These are phyloP conservation scores for Scaptodrosophila latifasciaeformis DNA, from an alignment of 2,888 invertebrate genomes.

Conservation along the genomic window DNA sequence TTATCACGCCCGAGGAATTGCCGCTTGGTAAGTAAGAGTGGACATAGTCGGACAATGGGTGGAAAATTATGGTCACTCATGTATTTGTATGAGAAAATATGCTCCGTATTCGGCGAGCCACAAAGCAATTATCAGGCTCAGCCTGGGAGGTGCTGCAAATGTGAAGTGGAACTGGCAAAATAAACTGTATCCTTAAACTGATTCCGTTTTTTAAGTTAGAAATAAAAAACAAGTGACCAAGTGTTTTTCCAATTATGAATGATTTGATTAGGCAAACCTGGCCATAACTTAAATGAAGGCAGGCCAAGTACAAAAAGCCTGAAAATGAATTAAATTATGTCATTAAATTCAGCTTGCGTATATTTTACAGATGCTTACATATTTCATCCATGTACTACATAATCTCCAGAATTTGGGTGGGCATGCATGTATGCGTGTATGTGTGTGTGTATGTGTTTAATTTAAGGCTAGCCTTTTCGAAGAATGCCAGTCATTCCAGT, in stretches of 20 bases:
- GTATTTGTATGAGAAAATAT: too few species aligned
- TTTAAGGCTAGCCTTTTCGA: conserved; percentile 9
- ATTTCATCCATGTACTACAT: conserved; percentile 34
- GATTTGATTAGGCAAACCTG: conserved; percentile 5
- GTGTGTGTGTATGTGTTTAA: too few species aligned
- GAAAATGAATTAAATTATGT: conserved; percentile 39
- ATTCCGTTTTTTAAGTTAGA: too few species aligned
- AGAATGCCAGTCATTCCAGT: conserved; percentile 28
- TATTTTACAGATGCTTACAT: conserved; percentile 28
- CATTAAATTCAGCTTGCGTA: conserved; percentile 41
- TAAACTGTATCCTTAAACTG: too few species aligned
- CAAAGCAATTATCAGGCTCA: too few species aligned
- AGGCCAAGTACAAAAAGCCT: background rate
- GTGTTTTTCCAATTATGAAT: conserved; percentile 17
- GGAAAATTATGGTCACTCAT: too few species aligned
- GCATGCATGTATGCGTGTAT: too few species aligned
- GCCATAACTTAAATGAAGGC: background rate
- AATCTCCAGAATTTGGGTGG: background rate
- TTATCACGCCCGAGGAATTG: conserved; percentile 75
- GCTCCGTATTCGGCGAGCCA: too few species aligned
- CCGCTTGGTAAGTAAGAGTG: conserved; percentile 71
- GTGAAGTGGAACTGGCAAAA: too few species aligned
- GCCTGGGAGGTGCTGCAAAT: too few species aligned
- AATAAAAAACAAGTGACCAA: too few species aligned
- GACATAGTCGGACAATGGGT: too few species aligned